These are phyloP conservation scores for Sciurus carolinensis DNA, from an alignment of 2,797 vertebrate genomes.

Conservation along the genomic window DNA sequence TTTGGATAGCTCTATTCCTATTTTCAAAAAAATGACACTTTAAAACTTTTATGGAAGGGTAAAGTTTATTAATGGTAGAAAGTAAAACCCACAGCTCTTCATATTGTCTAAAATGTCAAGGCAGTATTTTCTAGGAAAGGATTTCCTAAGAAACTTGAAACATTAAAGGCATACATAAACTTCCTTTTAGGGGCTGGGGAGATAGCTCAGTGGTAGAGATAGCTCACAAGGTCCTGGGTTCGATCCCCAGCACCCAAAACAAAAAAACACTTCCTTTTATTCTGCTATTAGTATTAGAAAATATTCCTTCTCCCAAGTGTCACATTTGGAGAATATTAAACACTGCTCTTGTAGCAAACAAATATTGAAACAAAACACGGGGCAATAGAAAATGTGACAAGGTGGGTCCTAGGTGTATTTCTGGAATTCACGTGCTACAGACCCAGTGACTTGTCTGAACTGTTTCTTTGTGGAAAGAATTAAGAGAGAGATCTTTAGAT, in stretches of 20 bases:
- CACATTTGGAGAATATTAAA: slow-evolving; percentile 17
- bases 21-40: slow-evolving; percentile 33
- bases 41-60: neutral
- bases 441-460: neutral
- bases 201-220: too few species aligned
- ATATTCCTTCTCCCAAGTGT: neutral
- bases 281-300: neutral
- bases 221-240: too few species aligned
- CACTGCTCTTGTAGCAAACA: neutral
- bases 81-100: slow-evolving; percentile 39
- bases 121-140: neutral
- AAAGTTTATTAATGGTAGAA: slow-evolving; percentile 10
- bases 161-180: slow-evolving; percentile 11
- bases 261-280: neutral
- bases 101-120: neutral
- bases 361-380: neutral
- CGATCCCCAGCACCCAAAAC: too few species aligned
- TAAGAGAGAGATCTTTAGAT: neutral
- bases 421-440: neutral
- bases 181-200: neutral
- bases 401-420: neutral
- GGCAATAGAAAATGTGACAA: neutral
- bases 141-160: slow-evolving; percentile 57
- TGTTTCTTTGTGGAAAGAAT: slow-evolving; percentile 6
- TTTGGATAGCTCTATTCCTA: neutral